Base-by-base conservation (phyloP, 2,113 vertebrate species). In the Ochotona princeps region DNA sequence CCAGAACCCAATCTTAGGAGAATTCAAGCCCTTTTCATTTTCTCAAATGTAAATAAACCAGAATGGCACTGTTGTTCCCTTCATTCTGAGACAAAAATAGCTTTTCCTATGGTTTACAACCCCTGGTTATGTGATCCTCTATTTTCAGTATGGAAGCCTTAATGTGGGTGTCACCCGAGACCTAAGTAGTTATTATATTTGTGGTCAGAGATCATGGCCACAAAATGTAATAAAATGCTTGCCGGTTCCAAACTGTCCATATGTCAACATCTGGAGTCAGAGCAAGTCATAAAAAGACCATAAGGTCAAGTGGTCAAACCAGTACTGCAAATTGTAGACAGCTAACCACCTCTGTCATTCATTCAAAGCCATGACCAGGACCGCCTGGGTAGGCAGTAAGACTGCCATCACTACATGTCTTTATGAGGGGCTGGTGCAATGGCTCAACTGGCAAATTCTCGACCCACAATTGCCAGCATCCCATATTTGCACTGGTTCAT, bases 151-250 rank as follows among this genome's bases (percentile, higher is more conserved):
- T 1, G n/a, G 80, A 89, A 91, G 28, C 21, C 87, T 92, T 91
- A 92, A 89, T 32, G 82, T 44, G 63, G 57, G 38, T 93, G 83
- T 91, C 66, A 95, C 32, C 63, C 61, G 75, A 92, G 20, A 67
- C 63, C 20, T 89, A 85, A 85, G 32, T 49, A 83, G 66, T 93
- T 65, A 87, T 85, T 85, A 21, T 18, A 84, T 74, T 85, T 78
- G 21, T 73, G 32, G 70, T 51, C 86, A 91, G 60, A 91, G 49
- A 49, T 86, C 70, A 88, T 28, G 51, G 63, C 44, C 87, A 85
- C n/a, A 90, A 91, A 87, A 91, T 70, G 49, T 90, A 90, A 72
- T 86, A 93, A 94, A 95, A 94, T 79, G 76, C 28, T 92, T 94
- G 87, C 72, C 93, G 60, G 95, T 73, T 91, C 32, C 82, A 95